Conservation (phyloP, 2,888 invertebrate species). For the Ennomos quercinarius region DNA sequence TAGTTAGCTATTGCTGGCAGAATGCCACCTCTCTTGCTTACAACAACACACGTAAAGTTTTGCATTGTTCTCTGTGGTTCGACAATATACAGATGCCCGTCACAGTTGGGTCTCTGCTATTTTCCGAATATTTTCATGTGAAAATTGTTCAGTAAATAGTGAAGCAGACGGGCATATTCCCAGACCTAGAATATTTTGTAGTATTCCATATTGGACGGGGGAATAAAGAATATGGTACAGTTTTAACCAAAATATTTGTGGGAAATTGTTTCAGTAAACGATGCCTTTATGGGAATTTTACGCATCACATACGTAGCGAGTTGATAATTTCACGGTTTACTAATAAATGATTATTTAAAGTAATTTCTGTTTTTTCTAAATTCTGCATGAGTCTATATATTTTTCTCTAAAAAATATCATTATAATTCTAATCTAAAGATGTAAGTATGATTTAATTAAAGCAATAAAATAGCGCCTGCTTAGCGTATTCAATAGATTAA, state of each 20-base stretch:
- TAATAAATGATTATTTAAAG: too few relatives aligned
- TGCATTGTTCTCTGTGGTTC: conserved; percentile 42
- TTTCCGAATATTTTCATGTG: conserved; percentile 26
- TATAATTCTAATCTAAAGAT: too few relatives aligned
- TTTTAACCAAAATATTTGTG: conserved; percentile 4
- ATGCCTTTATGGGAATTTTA: background rate
- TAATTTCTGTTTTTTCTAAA: too few relatives aligned
- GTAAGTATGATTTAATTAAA: too few relatives aligned
- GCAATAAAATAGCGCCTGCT: too few relatives aligned
- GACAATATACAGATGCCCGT: conserved; percentile 45
- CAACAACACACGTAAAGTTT: conserved; percentile 33
- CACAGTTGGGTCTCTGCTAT: conserved; percentile 33
- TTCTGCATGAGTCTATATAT: too few relatives aligned
- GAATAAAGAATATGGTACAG: conserved; percentile 1
- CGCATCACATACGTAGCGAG: too few relatives aligned
- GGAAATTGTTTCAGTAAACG: background rate
- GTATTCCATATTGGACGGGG: background rate
- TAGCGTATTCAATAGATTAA: too few relatives aligned
- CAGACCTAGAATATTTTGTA: too few relatives aligned
- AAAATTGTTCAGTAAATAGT: background rate
- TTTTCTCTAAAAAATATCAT: too few relatives aligned
- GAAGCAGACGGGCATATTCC: background rate
- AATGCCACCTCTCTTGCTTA: conserved; percentile 42
- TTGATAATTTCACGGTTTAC: too few relatives aligned
- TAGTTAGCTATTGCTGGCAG: conserved; percentile 43